Percentiles rank a stretch among this genome's conserved stretches.
These are phyloP conservation scores for Colinus virginianus DNA, from an alignment of 2,113 vertebrate genomes.

Conservation along the genomic window DNA sequence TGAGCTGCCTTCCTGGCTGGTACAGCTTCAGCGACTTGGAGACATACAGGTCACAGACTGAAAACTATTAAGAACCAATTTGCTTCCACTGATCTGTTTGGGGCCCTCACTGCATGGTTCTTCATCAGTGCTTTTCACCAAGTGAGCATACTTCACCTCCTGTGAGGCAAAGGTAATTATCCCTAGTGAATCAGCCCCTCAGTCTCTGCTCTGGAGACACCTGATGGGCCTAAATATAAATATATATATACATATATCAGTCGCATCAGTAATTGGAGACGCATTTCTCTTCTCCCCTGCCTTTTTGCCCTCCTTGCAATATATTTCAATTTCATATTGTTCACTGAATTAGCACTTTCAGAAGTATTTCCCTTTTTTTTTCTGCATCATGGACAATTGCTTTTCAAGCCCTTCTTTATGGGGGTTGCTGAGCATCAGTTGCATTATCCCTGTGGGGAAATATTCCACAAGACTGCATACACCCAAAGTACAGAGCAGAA, in stretches of 20 bases:
- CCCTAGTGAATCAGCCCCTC: constrained; percentile 19
- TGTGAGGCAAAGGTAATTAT: not conserved
- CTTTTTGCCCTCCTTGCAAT: not conserved
- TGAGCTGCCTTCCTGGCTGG: not conserved
- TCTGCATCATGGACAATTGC: not conserved
- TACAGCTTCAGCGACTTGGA: not conserved
- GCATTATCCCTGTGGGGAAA: not conserved
- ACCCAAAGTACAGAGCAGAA: not conserved
- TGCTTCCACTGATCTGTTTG: constrained; percentile 13
- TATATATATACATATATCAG: not conserved
- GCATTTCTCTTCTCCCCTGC: not conserved
- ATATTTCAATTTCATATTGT: not conserved
- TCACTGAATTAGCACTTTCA: not conserved
- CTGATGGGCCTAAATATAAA: not conserved
- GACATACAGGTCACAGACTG: not conserved
- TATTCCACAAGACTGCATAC: not conserved
- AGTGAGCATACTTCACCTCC: constrained; percentile 20
- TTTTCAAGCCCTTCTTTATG: not conserved
- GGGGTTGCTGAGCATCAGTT: not conserved
- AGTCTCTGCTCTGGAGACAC: not conserved
- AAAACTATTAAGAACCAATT: constrained; percentile 30
- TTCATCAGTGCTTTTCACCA: not conserved
- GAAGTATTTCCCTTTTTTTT: not conserved
- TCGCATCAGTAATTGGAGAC: not conserved
- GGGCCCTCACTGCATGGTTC: not conserved